Conservation (phyloP, 2,797 vertebrate species). For the Meda fulgida region DNA sequence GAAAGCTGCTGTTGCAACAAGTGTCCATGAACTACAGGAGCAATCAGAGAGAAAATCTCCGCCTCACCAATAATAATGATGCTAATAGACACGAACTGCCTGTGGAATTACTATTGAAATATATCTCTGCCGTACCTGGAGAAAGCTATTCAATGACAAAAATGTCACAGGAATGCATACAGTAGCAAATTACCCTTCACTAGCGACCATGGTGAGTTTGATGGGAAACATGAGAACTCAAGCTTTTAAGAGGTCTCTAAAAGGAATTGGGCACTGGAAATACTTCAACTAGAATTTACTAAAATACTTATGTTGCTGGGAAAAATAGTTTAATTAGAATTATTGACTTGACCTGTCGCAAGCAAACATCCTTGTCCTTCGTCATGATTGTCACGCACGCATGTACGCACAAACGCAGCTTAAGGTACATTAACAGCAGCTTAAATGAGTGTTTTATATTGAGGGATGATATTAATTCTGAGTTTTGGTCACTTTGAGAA, state of each 20-base stretch:
- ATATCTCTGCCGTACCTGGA: not conserved
- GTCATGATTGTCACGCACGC: not conserved
- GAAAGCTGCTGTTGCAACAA: constrained; percentile 10
- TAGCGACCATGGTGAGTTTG: not conserved
- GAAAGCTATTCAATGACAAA: not conserved
- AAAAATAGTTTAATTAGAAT: too few relatives aligned
- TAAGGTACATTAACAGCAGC: not conserved
- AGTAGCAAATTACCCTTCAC: not conserved
- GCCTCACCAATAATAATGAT: not conserved
- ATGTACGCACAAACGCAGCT: not conserved
- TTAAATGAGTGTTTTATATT: not conserved
- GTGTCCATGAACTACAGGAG: not conserved
- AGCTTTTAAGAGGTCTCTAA: not conserved
- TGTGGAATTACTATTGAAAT: not conserved
- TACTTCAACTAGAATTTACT: not conserved
- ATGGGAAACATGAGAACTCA: not conserved
- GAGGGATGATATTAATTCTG: too few relatives aligned
- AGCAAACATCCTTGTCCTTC: not conserved
- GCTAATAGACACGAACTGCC: not conserved
- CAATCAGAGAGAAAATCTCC: not conserved
- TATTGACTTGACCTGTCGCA: too few relatives aligned
- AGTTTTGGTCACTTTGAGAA: not conserved
- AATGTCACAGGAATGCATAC: not conserved
- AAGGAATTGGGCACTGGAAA: not conserved
- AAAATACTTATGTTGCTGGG: not conserved